Evolutionary conservation across 2,113 vertebrate species (phyloP), one percentile per base, ranked within the genome.

Genomic region (Toxotes jaculatrix): DNA sequence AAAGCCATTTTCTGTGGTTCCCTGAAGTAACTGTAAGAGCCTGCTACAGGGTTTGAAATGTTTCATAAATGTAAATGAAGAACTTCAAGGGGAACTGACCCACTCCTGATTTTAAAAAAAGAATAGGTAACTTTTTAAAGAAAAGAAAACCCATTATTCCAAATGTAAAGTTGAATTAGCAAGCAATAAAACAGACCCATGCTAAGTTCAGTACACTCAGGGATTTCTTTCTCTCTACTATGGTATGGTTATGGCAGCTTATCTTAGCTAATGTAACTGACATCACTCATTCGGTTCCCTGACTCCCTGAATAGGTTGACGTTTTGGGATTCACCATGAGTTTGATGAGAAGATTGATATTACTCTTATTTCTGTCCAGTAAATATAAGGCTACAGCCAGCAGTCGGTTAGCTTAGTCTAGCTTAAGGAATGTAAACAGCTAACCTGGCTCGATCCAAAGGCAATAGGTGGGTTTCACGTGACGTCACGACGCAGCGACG

Each of bases 11-110:
- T 42, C 53, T 32, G 5, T 27, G 23, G 19, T 34, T 38, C 5
- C 74, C 63, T 57, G 40, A n/a, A 43, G 8, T n/a, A 49, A 64
- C 63, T 57, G 4, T 51, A 9, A 70, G 78, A 38, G 34, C 17
- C n/a, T 38, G 23, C 34, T 53, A 63, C 42, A 36, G 8, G 8
- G 19, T 51, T 51, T 51, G 6, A 14, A 17, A 56, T 70, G 13
- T 6, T 43, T 51, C 34, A 21, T 7, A 62, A 21, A 27, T 21
- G 51, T 8, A 70, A 64, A 57, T 31, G n/a, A 56, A 57, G 38
- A 70, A 64, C 27, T 57, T 47, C 11, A 31, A 36, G 34, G 11
- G 32, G 3, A 4, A 53, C 45, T 53, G 11, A 51, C 73, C 51
- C 51, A n/a, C 10, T 55, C 23, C 9, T 55, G n/a, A 55, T 23